phyloP scores from a whole-genome alignment of 2,113 vertebrate genomes.

The Camelus bactrianus region DNA sequence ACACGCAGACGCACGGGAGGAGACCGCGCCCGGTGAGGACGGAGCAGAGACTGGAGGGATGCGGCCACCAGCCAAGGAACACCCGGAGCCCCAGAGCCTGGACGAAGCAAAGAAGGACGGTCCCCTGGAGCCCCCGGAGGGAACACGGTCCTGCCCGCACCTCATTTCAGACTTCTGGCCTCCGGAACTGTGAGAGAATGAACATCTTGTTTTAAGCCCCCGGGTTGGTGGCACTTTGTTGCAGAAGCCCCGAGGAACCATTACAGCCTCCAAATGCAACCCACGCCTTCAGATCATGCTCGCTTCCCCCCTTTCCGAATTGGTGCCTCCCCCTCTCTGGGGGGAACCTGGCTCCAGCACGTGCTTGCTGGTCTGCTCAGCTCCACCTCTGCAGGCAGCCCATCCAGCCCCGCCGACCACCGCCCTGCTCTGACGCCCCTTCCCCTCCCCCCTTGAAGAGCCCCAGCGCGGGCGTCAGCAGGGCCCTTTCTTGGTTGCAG shows the following conservation, averaged over 20 bases:
- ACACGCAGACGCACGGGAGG: background rate
- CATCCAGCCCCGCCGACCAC: background rate
- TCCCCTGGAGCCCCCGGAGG: accelerated
- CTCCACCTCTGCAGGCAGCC: accelerated
- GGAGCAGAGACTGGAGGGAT: accelerated
- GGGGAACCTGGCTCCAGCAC: accelerated
- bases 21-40: accelerated
- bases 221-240: background rate
- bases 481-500: too few species aligned
- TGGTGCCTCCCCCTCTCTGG: accelerated
- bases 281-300: accelerated
- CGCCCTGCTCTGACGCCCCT: background rate
- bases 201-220: accelerated
- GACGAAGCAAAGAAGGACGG: accelerated
- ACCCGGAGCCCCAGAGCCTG: background rate
- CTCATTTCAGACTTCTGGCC: background rate
- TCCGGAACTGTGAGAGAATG: background rate
- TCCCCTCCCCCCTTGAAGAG: accelerated
- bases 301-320: background rate
- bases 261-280: accelerated
- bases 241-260: too few species aligned
- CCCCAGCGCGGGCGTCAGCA: accelerated
- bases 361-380: accelerated
- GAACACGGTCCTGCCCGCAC: accelerated
- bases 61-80: accelerated